Base-by-base conservation (phyloP, 2,113 vertebrate genomes). In the Macquaria ambigua region DNA sequence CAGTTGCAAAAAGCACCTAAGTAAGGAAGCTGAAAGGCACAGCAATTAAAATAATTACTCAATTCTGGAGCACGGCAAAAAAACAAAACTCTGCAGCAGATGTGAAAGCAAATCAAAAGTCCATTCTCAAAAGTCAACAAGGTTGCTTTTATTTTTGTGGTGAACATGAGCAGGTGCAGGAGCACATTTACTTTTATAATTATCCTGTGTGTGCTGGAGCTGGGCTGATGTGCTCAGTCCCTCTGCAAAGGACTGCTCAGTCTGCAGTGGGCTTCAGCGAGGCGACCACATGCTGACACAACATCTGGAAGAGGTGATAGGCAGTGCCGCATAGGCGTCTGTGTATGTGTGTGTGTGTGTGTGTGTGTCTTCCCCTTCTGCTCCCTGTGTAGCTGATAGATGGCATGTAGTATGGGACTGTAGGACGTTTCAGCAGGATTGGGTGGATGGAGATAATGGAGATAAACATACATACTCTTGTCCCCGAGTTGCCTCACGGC, bases 291-390 rank as follows among this genome's bases (percentile, higher is more conserved):
- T 80, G 83, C 75, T 86, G 76, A 87, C 64, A 76, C 21, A 80
- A 88, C 87, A 90, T 85, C 81, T 91, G 87, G 83, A 73, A 64
- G 71, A 48, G 0, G 77, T 63, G 78, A 84, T 39, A 76, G 69
- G 55, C 56, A 71, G 53, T 15, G 53, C 56, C 31, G 70, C 79
- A 75, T 37, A 63, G 72, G 39, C 58, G 74, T 68, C 28, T 18
- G 18, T 46, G 11, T 58, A n/a, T 41, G 48, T 28, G 18, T 28
- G 63, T 80, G 37, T 70, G 55, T 23, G 61, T 8, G 48, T 28
- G 18, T 28, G 25, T 43, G n/a, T 23, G 52, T 9, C 18, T 28
- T 77, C 34, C 59, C 10, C 39, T 82, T 31, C n/a, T 31, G 58
- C 56, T 79, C 68, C 39, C 43, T 31, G 72, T 58, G 50, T 50